Conservation (phyloP, 2,113 vertebrate species). For the Lonchura striata region DNA sequence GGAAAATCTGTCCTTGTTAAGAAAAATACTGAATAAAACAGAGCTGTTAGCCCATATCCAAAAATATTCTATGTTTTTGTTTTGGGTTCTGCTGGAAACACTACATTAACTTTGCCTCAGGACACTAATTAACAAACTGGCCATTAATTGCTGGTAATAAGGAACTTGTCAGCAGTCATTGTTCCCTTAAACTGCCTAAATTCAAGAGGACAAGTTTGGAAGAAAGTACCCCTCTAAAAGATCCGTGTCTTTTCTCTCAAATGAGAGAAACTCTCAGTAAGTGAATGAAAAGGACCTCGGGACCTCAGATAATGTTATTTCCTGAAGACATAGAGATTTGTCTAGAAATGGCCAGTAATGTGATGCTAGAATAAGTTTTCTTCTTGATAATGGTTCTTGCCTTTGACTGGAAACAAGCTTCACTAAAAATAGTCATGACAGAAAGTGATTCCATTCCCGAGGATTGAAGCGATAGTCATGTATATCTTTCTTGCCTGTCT, state of each 20-base stretch:
- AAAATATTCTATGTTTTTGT: conserved; percentile 63
- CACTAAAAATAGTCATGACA: conserved; percentile 3
- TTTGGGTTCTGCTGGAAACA: conserved; percentile 57
- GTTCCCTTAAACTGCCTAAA: conserved; percentile 66
- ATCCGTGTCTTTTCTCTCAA: conserved; percentile 19
- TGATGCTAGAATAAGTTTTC: not conserved
- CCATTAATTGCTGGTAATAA: conserved; percentile 72
- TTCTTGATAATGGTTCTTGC: not conserved
- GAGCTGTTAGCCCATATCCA: conserved; percentile 37
- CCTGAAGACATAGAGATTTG: not conserved
- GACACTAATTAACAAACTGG: conserved; percentile 74
- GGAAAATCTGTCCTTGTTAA: conserved; percentile 51
- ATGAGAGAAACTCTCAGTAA: not conserved
- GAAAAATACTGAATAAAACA: conserved; percentile 54
- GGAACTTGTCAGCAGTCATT: conserved; percentile 62
- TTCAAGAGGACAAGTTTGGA: conserved; percentile 39
- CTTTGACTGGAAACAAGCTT: conserved; percentile 1
- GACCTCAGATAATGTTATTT: not conserved
- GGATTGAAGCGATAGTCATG: not conserved
- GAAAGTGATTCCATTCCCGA: conserved; percentile 26
- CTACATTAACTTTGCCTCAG: conserved; percentile 68
- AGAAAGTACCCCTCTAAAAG: conserved; percentile 39
- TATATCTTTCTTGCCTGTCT: not conserved
- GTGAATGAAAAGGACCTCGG: not conserved
- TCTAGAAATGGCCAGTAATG: not conserved